Base-by-base conservation (phyloP, 2,888 invertebrate species). In the Dinocampus coccinellae region DNA sequence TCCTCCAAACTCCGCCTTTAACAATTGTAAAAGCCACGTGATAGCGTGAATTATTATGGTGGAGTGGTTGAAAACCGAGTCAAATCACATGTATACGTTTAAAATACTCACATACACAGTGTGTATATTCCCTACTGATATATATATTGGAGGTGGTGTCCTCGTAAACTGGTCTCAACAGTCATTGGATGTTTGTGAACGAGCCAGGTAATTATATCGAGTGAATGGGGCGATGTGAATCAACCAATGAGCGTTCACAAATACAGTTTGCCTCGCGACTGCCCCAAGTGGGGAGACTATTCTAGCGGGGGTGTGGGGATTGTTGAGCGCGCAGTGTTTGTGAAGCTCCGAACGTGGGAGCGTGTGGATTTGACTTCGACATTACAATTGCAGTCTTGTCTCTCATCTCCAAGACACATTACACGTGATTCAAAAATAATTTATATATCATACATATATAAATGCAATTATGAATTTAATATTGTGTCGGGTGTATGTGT, bases 271-370 rank as follows among this genome's bases (percentile, higher is more conserved):
- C 60, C 67, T 62, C 57, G 63, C 33, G 33, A 36, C 61, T 62
- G 58, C 36, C 53, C 66, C 52, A 70, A 52, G 65, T 47, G 69
- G 62, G 61, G 57, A 62, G 75, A 65, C 60, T 69, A 69, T 58
- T 62, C 42, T 58, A 61, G 76, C 79, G 77, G 78, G 82, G 82
- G 83, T 83, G 81, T 82, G 84, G 81, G 83, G 81, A 79, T 70
- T 69, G 72, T 77, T 77, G 68, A 76, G 73, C 53, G 78, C 78
- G 76, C 82, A 84, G 84, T 83, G 80, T 78, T 77, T 80, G 79
- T 76, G 80, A 79, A 78, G 79, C 83, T 79, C 81, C 82, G 82
- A 82, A 74, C 81, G 82, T 75, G 81, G 80, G 75, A 77, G 79
- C 79, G 78, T 73, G 77, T 29, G 39, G 34, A 63, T 36, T 73